phyloP scores from a whole-genome alignment of 1,140 invertebrate species.

The Goniozus legneri region DNA sequence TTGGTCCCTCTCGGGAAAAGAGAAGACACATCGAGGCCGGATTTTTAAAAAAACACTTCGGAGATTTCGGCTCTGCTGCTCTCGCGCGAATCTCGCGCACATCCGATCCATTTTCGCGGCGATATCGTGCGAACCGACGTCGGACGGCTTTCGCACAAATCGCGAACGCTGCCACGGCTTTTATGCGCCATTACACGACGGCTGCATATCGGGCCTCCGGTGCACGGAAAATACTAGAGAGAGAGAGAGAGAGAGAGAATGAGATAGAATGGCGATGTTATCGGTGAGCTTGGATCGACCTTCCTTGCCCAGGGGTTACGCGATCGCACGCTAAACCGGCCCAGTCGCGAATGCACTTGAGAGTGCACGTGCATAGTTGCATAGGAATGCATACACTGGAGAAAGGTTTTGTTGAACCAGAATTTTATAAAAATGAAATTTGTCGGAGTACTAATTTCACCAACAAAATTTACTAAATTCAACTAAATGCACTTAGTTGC shows the following conservation, averaged over 20 bases:
- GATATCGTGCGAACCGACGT: conserved; percentile 32
- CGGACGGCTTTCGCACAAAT: conserved; percentile 35
- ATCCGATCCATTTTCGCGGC: conserved; percentile 34
- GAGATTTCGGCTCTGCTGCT: conserved; percentile 6
- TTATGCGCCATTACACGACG: conserved; percentile 20
- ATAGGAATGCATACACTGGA: no score
- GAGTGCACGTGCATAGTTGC: no score
- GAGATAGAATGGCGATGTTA: conserved; percentile 1
- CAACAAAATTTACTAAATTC: no score
- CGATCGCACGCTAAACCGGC: neutral
- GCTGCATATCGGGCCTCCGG: conserved; percentile 2
- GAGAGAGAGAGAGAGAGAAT: no score
- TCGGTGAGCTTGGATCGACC: conserved; percentile 6
- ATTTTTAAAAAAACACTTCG: neutral
- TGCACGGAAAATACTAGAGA: neutral
- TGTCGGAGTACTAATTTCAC: no score
- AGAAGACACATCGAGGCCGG: neutral
- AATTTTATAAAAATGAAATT: no score
- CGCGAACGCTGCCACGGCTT: conserved; percentile 15
- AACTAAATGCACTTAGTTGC: no score
- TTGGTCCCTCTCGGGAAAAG: neutral
- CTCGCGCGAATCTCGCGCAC: conserved; percentile 15
- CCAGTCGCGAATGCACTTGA: neutral
- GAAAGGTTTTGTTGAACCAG: no score
- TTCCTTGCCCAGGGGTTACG: conserved; percentile 9